These are phyloP conservation scores for Ciconia boyciana DNA, from an alignment of 2,113 vertebrate genomes.

Conservation along the genomic window DNA sequence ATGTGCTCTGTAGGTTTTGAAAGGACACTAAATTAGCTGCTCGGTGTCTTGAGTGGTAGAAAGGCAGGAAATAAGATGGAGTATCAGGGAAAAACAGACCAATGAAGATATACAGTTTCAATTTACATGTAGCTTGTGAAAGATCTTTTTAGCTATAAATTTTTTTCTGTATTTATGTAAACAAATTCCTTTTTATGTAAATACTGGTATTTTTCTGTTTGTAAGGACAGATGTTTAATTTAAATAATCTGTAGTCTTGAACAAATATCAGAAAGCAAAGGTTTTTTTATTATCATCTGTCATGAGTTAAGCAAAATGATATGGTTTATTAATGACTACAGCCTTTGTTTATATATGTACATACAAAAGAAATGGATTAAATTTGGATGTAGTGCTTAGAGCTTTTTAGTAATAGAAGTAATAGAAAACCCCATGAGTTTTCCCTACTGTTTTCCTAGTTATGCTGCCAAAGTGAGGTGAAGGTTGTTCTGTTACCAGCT, in stretches of 20 bases:
- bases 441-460: not conserved
- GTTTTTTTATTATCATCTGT: not conserved
- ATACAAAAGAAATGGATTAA: not conserved
- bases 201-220: not conserved
- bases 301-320: not conserved
- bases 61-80: not conserved
- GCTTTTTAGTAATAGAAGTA: not conserved
- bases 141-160: not conserved
- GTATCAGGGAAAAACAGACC: not conserved
- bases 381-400: not conserved
- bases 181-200: not conserved
- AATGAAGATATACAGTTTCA: not conserved
- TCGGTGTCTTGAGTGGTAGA: not conserved
- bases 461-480: not conserved
- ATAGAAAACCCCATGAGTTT: not conserved
- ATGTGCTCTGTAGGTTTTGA: not conserved
- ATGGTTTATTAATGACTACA: conserved; percentile 15
- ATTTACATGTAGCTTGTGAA: not conserved
- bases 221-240: not conserved
- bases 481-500: not conserved
- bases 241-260: not conserved
- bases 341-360: not conserved
- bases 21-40: not conserved
- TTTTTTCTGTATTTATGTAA: not conserved
- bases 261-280: not conserved